These are phyloP conservation scores for Vimba vimba DNA, from an alignment of 2,113 vertebrate genomes.

Conservation along the genomic window DNA sequence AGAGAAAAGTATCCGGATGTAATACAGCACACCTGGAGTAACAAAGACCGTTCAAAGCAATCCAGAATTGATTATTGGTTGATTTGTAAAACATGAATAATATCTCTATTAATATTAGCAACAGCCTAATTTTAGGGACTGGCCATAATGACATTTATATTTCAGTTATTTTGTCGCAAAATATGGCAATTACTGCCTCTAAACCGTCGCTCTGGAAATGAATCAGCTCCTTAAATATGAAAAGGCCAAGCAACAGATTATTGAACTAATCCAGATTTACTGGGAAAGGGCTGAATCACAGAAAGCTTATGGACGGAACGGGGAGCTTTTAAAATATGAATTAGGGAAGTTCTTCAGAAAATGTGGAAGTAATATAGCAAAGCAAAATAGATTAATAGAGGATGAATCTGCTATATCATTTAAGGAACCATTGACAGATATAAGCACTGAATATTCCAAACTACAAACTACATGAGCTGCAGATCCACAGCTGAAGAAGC, in stretches of 20 bases:
- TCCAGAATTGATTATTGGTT: not conserved
- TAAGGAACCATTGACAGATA: no score
- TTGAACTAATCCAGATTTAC: no score
- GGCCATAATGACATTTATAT: constrained; percentile 2
- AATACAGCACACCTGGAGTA: not conserved
- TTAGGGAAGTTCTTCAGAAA: not conserved
- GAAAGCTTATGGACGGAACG: not conserved
- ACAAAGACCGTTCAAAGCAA: no score
- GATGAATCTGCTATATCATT: not conserved
- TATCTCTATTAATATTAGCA: constrained; percentile 12
- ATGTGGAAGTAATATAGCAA: constrained; percentile 17
- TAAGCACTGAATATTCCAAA: no score
- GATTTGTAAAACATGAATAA: constrained; percentile 1
- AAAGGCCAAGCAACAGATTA: not conserved
- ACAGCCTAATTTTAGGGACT: not conserved
- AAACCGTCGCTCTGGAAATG: constrained; percentile 3
- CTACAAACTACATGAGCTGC: no score
- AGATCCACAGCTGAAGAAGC: no score
- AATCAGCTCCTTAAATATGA: constrained; percentile 3
- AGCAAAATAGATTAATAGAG: not conserved
- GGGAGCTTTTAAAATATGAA: constrained; percentile 24
- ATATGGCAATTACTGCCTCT: not conserved
- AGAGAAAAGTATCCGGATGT: no score
- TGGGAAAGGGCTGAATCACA: no score
- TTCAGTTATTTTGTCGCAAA: not conserved